These are phyloP conservation scores for Clanis bilineata DNA, from an alignment of 2,888 invertebrate genomes.

Conservation along the genomic window DNA sequence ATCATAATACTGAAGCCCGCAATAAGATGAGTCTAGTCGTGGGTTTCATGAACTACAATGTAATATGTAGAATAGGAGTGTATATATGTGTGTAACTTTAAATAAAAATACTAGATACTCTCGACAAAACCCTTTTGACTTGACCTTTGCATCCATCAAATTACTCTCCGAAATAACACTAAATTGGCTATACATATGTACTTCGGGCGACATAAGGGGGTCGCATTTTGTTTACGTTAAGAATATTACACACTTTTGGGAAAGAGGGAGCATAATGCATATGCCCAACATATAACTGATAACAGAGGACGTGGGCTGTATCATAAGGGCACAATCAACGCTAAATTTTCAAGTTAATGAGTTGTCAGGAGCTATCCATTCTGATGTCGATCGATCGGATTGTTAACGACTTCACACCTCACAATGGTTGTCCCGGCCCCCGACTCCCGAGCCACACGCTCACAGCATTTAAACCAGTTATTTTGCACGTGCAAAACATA, in stretches of 20 bases:
- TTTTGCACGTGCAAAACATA: conserved; percentile 13
- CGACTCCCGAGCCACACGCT: not conserved
- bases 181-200: too few relatives aligned
- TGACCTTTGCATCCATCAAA: too few relatives aligned
- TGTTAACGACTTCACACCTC: not conserved
- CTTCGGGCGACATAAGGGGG: too few relatives aligned
- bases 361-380: conserved; percentile 25
- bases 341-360: conserved; percentile 1
- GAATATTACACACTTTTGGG: not conserved
- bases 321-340: not conserved
- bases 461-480: conserved; percentile 6
- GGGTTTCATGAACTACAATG: too few relatives aligned
- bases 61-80: too few relatives aligned
- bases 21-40: too few relatives aligned
- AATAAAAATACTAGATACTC: too few relatives aligned
- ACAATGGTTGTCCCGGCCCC: too few relatives aligned
- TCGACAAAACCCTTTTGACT: too few relatives aligned
- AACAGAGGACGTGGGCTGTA: not conserved
- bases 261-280: not conserved
- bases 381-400: conserved; percentile 26
- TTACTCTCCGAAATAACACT: too few relatives aligned
- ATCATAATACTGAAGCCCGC: too few relatives aligned
- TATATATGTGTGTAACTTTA: too few relatives aligned
- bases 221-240: not conserved
- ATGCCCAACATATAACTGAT: not conserved